A percentile compares a stretch with the other conserved stretches of the same genome.
phyloP scores from a whole-genome alignment of 2,797 vertebrate species.

The Amniataba percoides region DNA sequence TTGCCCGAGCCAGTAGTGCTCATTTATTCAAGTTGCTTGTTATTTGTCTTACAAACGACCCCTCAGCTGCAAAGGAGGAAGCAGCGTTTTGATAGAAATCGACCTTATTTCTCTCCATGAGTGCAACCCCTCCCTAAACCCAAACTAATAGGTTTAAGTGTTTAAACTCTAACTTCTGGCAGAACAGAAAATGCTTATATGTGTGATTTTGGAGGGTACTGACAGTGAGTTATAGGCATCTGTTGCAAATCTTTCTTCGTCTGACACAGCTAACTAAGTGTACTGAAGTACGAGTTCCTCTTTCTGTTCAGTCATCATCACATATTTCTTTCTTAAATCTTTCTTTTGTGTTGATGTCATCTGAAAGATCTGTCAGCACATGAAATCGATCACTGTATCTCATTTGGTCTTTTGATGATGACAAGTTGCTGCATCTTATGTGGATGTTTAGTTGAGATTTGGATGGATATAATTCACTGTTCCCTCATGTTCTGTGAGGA shows the following conservation, averaged over 20 bases:
- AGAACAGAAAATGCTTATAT: background rate
- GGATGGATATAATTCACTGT: background rate
- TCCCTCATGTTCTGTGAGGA: background rate
- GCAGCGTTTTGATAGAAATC: background rate
- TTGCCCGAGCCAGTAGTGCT: background rate
- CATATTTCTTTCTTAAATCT: no score
- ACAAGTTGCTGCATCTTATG: background rate
- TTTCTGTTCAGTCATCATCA: no score
- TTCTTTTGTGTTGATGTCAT: no score
- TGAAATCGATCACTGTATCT: background rate
- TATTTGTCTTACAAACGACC: background rate
- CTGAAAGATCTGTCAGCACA: no score
- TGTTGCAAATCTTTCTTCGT: background rate
- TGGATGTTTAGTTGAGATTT: background rate
- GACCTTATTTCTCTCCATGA: background rate
- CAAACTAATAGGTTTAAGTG: background rate
- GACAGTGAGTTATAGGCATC: background rate
- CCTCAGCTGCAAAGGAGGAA: background rate
- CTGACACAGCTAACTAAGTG: no score
- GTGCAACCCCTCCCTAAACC: background rate
- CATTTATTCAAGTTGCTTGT: background rate
- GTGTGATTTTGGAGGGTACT: background rate
- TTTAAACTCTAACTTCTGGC: background rate
- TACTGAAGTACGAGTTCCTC: no score
- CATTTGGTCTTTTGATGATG: background rate